phyloP scores from a whole-genome alignment of 35 echinoderm and acorn worm genomes.

The Ophiothrix spiculata region DNA sequence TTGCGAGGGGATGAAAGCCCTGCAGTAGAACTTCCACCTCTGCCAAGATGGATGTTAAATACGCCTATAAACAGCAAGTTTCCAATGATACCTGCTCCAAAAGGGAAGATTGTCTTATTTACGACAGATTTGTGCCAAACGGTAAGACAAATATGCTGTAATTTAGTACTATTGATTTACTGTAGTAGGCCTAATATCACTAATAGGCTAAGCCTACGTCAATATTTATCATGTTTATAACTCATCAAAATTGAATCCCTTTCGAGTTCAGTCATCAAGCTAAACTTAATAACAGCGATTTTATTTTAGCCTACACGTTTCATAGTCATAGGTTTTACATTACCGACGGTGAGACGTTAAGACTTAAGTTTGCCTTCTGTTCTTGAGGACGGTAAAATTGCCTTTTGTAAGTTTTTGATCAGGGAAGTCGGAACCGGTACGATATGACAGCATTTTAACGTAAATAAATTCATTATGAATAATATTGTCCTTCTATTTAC shows the following conservation, averaged over 20 bases:
- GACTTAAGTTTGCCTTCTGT: too few species aligned
- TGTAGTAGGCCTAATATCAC: background rate
- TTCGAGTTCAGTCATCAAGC: background rate
- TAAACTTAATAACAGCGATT: background rate
- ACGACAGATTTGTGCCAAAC: constrained; percentile 71
- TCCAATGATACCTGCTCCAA: constrained; percentile 71
- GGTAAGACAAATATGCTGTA: too few species aligned
- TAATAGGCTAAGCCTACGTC: background rate
- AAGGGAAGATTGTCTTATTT: constrained; percentile 60
- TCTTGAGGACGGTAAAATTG: too few species aligned
- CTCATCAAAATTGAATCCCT: background rate
- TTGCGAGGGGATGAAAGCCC: background rate
- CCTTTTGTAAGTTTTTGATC: too few species aligned
- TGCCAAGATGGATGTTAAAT: constrained; percentile 71
- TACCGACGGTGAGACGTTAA: too few species aligned
- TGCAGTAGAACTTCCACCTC: constrained; percentile 21
- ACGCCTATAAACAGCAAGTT: constrained; percentile 78
- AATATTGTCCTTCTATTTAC: background rate
- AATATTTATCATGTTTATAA: background rate
- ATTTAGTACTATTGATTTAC: too few species aligned
- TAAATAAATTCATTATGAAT: too few species aligned
- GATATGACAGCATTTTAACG: too few species aligned
- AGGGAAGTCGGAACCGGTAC: too few species aligned
- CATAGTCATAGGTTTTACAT: too few species aligned
- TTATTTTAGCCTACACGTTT: too few species aligned